Conservation (phyloP, 2,113 vertebrate genomes). For the Chlamydotis undulata region DNA sequence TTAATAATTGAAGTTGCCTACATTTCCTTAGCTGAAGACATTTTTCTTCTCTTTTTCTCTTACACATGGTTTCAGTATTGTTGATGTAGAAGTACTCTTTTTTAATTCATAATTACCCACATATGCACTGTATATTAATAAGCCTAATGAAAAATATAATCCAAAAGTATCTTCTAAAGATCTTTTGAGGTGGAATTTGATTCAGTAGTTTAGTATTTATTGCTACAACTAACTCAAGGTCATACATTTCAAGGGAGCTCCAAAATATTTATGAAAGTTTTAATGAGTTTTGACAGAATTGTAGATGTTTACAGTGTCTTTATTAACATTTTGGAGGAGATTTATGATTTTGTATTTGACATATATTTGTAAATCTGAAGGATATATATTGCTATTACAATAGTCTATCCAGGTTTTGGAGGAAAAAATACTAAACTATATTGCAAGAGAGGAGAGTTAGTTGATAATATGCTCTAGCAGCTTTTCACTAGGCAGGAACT, state of each 20-base stretch:
- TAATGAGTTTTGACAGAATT: not conserved
- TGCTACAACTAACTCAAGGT: not conserved
- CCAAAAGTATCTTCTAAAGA: not conserved
- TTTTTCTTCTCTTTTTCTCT: not conserved
- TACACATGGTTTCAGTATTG: not conserved
- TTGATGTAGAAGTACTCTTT: not conserved
- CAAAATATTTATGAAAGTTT: not conserved
- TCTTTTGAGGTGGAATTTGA: not conserved
- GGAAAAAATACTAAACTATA: not conserved
- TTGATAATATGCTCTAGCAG: not conserved
- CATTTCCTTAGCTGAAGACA: not conserved
- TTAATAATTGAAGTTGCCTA: not conserved
- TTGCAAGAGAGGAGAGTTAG: not conserved
- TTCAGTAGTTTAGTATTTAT: not conserved
- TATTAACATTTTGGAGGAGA: not conserved
- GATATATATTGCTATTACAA: not conserved
- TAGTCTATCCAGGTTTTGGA: not conserved
- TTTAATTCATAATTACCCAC: not conserved
- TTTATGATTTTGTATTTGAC: not conserved
- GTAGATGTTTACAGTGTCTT: not conserved
- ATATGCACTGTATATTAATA: not conserved
- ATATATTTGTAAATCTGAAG: not conserved
- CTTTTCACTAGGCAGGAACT: not conserved
- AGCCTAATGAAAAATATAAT: not conserved
- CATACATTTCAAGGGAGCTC: not conserved